Evolutionary conservation across 2,888 invertebrate species (phyloP).

Genomic region (Tanytarsus gracilentus): DNA sequence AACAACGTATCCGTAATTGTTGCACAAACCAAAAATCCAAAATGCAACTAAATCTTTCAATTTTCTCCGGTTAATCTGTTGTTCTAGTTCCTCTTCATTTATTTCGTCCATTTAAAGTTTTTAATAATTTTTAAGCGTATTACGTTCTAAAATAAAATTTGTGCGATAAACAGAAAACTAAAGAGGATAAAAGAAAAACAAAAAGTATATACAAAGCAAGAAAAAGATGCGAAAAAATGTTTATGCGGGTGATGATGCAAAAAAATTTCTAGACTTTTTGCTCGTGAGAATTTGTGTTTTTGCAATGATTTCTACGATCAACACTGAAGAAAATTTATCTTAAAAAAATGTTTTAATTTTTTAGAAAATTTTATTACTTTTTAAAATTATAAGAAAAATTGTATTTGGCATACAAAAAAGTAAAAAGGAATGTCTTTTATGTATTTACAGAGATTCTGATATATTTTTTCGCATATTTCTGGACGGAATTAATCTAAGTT

Average conservation of each 20-base stretch:
- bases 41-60: conserved; percentile 48
- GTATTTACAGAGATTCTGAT: too few species aligned
- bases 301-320: not conserved
- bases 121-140: too few species aligned
- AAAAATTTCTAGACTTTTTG: too few species aligned
- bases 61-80: too few species aligned
- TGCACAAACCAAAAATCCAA: conserved; percentile 73
- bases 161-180: not conserved
- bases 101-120: not conserved
- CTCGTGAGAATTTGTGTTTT: not conserved
- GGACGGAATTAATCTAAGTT: too few species aligned
- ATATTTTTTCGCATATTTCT: too few species aligned
- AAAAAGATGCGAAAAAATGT: not conserved
- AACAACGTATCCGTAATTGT: conserved; percentile 80
- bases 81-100: not conserved
- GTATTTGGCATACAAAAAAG: too few species aligned
- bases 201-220: not conserved
- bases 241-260: not conserved
- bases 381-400: too few species aligned
- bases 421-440: too few species aligned
- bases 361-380: too few species aligned
- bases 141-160: not conserved
- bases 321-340: too few species aligned
- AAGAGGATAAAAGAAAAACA: not conserved
- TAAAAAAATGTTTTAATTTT: too few species aligned